These are phyloP conservation scores for Teinopalpus imperialis DNA, from an alignment of 2,888 invertebrate species.

Conservation along the genomic window DNA sequence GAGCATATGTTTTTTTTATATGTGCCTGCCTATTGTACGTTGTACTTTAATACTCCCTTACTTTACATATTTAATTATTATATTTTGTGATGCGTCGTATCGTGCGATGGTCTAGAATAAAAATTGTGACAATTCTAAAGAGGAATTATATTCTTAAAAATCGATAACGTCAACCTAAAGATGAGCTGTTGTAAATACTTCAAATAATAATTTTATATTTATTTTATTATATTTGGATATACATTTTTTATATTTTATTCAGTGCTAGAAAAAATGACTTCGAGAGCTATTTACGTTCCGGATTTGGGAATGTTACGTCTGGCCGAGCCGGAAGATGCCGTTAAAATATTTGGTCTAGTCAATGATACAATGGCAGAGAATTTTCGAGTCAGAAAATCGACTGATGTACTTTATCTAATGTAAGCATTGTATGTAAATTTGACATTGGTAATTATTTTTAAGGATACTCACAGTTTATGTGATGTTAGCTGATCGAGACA, in stretches of 20 bases:
- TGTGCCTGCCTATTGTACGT: too few relatives aligned
- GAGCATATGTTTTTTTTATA: too few relatives aligned
- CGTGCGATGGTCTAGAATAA: too few relatives aligned
- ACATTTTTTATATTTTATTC: too few relatives aligned
- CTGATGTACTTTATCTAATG: constrained; percentile 11
- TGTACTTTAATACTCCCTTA: too few relatives aligned
- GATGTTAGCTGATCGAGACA: too few relatives aligned
- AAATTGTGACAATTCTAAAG: too few relatives aligned
- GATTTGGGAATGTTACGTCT: constrained; percentile 51
- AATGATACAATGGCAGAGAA: constrained; percentile 53
- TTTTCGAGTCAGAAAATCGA: constrained; percentile 47
- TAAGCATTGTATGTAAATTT: constrained; percentile 7
- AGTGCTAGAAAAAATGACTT: constrained; percentile 28
- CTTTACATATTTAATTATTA: too few relatives aligned
- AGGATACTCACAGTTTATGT: too few relatives aligned
- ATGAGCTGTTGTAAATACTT: constrained; percentile 9
- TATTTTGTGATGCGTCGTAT: too few relatives aligned
- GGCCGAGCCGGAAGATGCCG: constrained; percentile 50
- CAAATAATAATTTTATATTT: background rate
- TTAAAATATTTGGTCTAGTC: constrained; percentile 44
- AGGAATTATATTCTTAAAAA: background rate
- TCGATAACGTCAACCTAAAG: constrained; percentile 6
- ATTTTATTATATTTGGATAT: too few relatives aligned
- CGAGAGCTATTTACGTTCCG: constrained; percentile 33
- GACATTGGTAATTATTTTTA: too few relatives aligned